phyloP scores from a whole-genome alignment of 37 sponge, comb jelly and placozoan species.

The Corticium candelabrum region DNA sequence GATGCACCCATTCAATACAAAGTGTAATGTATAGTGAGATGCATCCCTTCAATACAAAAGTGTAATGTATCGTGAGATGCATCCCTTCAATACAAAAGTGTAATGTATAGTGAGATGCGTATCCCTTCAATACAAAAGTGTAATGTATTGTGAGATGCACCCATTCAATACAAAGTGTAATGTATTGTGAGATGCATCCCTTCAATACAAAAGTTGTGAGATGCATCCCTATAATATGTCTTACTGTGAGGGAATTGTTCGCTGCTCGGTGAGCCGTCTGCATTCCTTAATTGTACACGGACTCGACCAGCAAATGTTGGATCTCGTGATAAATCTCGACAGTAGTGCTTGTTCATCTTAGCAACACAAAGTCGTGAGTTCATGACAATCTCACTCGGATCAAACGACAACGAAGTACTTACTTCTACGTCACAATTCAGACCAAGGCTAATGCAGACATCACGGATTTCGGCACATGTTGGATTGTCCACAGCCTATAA shows the following conservation, averaged over 20 bases:
- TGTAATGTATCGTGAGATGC: too few relatives aligned
- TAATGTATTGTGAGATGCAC: too few relatives aligned
- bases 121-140: too few relatives aligned
- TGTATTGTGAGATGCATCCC: too few relatives aligned
- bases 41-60: too few relatives aligned
- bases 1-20: too few relatives aligned
- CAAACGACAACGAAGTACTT: slow-evolving; percentile 6
- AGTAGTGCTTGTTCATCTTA: slow-evolving; percentile 35
- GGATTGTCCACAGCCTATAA: slow-evolving; percentile 56
- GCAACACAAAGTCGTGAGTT: neutral
- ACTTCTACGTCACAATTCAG: slow-evolving; percentile 33
- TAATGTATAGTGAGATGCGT: too few relatives aligned
- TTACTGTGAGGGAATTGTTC: slow-evolving; percentile 33
- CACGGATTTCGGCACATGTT: slow-evolving; percentile 51
- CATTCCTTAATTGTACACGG: slow-evolving; percentile 42
- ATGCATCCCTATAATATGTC: slow-evolving; percentile 2
- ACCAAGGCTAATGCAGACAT: slow-evolving; percentile 51
- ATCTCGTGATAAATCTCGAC: slow-evolving; percentile 46
- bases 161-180: too few relatives aligned
- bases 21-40: too few relatives aligned
- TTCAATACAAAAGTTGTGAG: too few relatives aligned
- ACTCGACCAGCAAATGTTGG: slow-evolving; percentile 48
- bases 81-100: too few relatives aligned
- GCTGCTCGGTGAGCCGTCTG: slow-evolving; percentile 17
- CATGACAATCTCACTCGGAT: neutral